Evolutionary conservation across 2,888 invertebrate species (phyloP).

Genomic region (Biston stratarius): DNA sequence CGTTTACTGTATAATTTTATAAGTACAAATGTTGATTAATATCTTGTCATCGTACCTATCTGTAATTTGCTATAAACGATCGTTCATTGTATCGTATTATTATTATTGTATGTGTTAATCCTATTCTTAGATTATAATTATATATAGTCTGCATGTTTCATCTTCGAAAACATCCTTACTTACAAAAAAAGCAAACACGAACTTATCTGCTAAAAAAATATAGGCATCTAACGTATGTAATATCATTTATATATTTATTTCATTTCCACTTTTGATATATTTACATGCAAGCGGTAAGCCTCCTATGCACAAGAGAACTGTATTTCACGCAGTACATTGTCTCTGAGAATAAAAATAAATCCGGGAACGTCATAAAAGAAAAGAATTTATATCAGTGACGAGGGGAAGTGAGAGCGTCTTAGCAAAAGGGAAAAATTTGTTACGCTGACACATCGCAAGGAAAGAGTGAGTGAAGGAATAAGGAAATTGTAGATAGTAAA

Average conservation of each 20-base stretch:
- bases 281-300: constrained; percentile 30
- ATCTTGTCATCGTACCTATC: no score
- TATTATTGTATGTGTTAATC: no score
- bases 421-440: constrained; percentile 33
- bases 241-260: constrained; percentile 21
- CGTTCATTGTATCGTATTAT: no score
- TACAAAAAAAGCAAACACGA: no score
- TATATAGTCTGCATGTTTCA: no score
- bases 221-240: neutral
- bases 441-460: constrained; percentile 26
- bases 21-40: no score
- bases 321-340: constrained; percentile 33
- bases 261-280: constrained; percentile 28
- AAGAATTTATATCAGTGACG: constrained; percentile 38
- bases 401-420: constrained; percentile 30
- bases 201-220: no score
- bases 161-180: no score
- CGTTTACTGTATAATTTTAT: no score
- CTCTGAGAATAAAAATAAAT: constrained; percentile 38
- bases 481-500: constrained; percentile 42
- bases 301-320: constrained; percentile 20
- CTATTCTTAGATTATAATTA: no score
- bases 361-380: constrained; percentile 36
- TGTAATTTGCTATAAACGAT: no score
- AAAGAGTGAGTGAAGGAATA: constrained; percentile 17